phyloP scores from a whole-genome alignment of 2,113 vertebrate species.

The Pipa parva region DNA sequence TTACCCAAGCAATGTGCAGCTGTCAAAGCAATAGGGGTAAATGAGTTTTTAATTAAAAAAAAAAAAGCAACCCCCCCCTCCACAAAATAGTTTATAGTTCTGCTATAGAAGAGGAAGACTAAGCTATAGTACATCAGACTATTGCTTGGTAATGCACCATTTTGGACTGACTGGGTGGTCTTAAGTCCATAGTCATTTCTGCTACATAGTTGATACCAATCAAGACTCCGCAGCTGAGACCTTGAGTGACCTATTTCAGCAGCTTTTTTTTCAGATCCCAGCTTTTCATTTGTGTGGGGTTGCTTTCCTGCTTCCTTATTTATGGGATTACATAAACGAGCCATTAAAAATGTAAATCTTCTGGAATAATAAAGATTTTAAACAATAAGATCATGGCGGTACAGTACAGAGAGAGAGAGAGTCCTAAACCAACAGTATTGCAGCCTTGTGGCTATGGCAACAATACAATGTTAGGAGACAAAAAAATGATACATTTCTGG shows the following conservation, averaged over 20 bases:
- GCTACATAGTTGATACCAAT: conserved; percentile 73
- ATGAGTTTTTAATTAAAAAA: conserved; percentile 65
- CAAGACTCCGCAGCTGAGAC: conserved; percentile 79
- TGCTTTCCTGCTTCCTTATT: conserved; percentile 77
- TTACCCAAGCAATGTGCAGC: conserved; percentile 67
- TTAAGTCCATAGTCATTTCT: conserved; percentile 77
- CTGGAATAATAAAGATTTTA: conserved; percentile 75
- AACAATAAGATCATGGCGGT: conserved; percentile 70
- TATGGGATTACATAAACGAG: conserved; percentile 87
- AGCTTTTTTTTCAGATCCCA: conserved; percentile 64
- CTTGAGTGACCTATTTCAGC: conserved; percentile 71
- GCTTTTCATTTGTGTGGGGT: conserved; percentile 74
- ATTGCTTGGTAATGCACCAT: conserved; percentile 68
- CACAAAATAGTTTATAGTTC: conserved; percentile 61
- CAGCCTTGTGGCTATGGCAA: conserved; percentile 66
- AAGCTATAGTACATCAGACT: conserved; percentile 69
- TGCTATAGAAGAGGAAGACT: conserved; percentile 67
- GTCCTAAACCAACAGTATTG: conserved; percentile 51
- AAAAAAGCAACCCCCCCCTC: background rate
- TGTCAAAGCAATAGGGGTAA: conserved; percentile 73
- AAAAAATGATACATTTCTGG: conserved; percentile 59
- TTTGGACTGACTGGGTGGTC: conserved; percentile 81
- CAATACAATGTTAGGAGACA: conserved; percentile 59
- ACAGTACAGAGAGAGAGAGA: conserved; percentile 66
- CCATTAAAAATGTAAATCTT: conserved; percentile 89